These are phyloP conservation scores for Globodera ellingtonae DNA, from an alignment of 1,140 invertebrate species.

Conservation along the genomic window DNA sequence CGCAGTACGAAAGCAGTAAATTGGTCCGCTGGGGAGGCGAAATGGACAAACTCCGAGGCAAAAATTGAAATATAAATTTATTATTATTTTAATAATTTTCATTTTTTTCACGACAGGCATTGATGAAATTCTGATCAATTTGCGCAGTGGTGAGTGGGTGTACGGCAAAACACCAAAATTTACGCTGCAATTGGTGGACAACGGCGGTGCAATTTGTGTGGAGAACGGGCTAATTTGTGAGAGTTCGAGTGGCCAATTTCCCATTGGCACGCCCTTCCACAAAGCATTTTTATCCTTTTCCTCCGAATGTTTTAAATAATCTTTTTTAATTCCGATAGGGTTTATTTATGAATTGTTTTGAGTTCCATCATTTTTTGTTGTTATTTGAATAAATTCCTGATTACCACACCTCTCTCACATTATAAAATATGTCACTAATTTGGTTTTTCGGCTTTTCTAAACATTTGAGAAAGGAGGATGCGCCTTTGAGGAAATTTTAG, in stretches of 20 bases:
- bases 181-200: conserved; percentile 15
- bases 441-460: too few relatives aligned
- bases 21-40: conserved; percentile 11
- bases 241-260: conserved; percentile 16
- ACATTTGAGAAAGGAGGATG: too few relatives aligned
- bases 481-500: too few relatives aligned
- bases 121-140: conserved; percentile 30
- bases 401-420: too few relatives aligned
- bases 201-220: conserved; percentile 1
- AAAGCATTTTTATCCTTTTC: neutral
- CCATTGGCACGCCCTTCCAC: conserved; percentile 28
- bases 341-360: too few relatives aligned
- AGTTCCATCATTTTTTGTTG: neutral
- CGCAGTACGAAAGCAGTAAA: conserved; percentile 13
- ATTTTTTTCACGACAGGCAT: conserved; percentile 23
- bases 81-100: neutral
- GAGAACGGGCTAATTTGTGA: conserved; percentile 31
- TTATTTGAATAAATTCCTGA: neutral
- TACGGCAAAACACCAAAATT: conserved; percentile 60
- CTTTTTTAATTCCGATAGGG: neutral
- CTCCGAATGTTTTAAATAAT: neutral
- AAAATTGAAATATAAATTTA: neutral
- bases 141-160: conserved; percentile 54
- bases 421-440: too few relatives aligned
- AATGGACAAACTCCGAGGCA: neutral